Evolutionary conservation across 2,113 vertebrate genomes (phyloP).

Genomic region (Pyrgilauda ruficollis): DNA sequence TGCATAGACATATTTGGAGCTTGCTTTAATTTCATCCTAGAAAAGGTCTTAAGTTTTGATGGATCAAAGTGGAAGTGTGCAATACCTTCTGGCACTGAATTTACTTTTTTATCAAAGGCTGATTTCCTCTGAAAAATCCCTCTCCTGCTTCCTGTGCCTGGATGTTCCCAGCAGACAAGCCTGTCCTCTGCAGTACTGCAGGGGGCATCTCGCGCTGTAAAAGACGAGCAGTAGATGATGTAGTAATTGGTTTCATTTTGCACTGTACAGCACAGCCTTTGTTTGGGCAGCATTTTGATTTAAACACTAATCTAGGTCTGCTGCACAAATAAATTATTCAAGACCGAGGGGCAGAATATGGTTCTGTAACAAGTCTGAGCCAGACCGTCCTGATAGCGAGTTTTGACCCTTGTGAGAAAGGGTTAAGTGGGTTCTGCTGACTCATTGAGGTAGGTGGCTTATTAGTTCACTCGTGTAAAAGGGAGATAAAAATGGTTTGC

Average conservation of each 20-base stretch:
- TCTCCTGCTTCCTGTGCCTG: background rate
- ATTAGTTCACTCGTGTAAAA: slow-evolving; percentile 66
- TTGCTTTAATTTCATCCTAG: background rate
- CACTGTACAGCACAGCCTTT: slow-evolving; percentile 47
- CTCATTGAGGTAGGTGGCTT: slow-evolving; percentile 64
- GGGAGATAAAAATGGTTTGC: slow-evolving; percentile 56
- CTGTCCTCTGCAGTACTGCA: slow-evolving; percentile 39
- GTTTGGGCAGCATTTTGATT: slow-evolving; percentile 66
- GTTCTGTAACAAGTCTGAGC: slow-evolving; percentile 41
- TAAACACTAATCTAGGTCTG: slow-evolving; percentile 60
- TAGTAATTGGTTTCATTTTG: slow-evolving; percentile 63
- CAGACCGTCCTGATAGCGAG: slow-evolving; percentile 16
- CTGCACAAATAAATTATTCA: slow-evolving; percentile 63
- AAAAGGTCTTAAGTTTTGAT: background rate
- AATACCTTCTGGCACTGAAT: slow-evolving; percentile 5
- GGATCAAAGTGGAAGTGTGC: background rate
- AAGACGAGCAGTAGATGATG: slow-evolving; percentile 28
- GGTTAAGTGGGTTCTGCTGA: slow-evolving; percentile 70
- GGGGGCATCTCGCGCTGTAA: slow-evolving; percentile 54
- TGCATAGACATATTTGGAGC: background rate
- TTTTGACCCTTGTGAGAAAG: slow-evolving; percentile 64
- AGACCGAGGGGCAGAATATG: slow-evolving; percentile 28
- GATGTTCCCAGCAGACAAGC: background rate
- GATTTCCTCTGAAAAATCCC: slow-evolving; percentile 3
- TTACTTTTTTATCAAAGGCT: background rate